A percentile compares a stretch with the other conserved stretches of the same genome.
Conservation (phyloP, 2,888 invertebrate genomes). For the Aphidoletes aphidimyza region DNA sequence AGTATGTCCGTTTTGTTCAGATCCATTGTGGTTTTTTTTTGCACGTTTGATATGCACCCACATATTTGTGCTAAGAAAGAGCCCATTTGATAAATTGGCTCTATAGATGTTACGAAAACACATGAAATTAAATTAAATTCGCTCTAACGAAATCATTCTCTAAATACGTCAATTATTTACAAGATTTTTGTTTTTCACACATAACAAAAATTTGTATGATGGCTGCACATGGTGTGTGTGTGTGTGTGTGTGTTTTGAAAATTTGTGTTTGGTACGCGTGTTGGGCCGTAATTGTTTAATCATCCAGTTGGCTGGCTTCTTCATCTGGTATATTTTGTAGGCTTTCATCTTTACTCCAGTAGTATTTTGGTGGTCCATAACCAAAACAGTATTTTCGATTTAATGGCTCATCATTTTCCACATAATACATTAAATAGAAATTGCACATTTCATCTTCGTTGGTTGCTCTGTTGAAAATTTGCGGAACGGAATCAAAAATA, state of each 20-base stretch:
- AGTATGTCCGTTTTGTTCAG: too few relatives aligned
- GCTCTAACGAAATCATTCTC: not conserved
- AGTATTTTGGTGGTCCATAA: conserved; percentile 84
- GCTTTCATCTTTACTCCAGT: conserved; percentile 77
- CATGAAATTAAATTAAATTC: not conserved
- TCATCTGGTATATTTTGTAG: conserved; percentile 80
- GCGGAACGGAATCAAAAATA: not conserved
- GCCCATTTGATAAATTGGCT: not conserved
- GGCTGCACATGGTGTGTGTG: not conserved
- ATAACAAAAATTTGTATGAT: not conserved
- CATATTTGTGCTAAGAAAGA: too few relatives aligned
- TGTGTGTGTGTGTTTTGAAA: not conserved
- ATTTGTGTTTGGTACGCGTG: not conserved
- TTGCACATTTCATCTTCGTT: conserved; percentile 95
- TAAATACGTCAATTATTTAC: not conserved
- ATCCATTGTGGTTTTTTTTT: too few relatives aligned
- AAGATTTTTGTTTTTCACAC: not conserved
- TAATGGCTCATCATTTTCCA: conserved; percentile 78
- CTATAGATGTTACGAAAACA: not conserved
- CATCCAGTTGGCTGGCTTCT: conserved; percentile 71
- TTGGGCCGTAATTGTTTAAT: not conserved
- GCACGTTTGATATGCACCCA: too few relatives aligned
- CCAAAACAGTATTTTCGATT: conserved; percentile 85
- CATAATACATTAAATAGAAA: conserved; percentile 94
- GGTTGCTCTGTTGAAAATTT: conserved; percentile 74